Evolutionary conservation across 2,888 invertebrate genomes (phyloP), one percentile per base, ranked within the genome.

Genomic region (Drosophila eohydei): DNA sequence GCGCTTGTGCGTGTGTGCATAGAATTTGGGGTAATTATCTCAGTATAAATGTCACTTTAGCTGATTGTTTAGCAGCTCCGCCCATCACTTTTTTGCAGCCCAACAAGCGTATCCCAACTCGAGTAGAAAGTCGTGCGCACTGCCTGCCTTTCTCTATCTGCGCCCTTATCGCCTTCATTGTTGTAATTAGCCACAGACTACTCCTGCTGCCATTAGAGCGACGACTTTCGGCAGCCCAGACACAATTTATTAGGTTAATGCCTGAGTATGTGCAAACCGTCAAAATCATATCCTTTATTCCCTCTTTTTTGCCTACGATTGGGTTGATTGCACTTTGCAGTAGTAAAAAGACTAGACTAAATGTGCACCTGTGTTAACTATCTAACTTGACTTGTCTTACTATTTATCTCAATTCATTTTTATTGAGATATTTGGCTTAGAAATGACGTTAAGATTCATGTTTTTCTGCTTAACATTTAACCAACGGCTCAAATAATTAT

Each of bases 1-100:
- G 32, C 51, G 44, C 32, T 12, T 51, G 41, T 43, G 21, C 51
- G 12, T 62, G 61, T 63, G 55, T 67, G 64, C 57, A 77, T 81
- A 75, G 66, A 75, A 81, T 72, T 83, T 78, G 55, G 57, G 74
- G 63, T 86, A 83, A 83, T 86, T 88, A 83, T 83, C 76, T 68
- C 50, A 50, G 80, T 62, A 73, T 80, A 76, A 85, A 80, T 81
- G 80, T 82, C 77, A 79, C 87, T 89, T 80, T 74, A 72, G 71
- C 67, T 84, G 77, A 86, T 86, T 87, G 84, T 71, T 74, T 57
- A 68, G 48, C 69, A 71, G 66, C 74, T 79, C 71, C 43, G n/a
- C 16, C 56, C 36, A 9, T 21, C 41, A 34, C 38, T 54, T 34
- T 52, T 32, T 48, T 21, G 21, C 14, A 34, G 41, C 8, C 38